Conservation (phyloP, 2,797 vertebrate species). For the Melanotaenia nigrans region DNA sequence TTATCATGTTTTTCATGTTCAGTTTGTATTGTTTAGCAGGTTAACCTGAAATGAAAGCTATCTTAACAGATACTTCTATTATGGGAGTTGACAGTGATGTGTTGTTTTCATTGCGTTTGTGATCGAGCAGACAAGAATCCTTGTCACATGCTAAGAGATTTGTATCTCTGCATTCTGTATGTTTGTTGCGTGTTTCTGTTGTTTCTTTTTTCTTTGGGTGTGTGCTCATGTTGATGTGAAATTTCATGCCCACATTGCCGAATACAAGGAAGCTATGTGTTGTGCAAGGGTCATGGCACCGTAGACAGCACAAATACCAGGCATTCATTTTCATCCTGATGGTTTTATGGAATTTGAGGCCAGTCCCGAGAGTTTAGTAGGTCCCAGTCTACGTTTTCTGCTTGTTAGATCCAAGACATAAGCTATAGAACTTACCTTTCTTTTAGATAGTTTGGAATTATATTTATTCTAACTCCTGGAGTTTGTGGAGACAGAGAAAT, state of each 20-base stretch:
- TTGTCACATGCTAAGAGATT: constrained; percentile 21
- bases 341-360: constrained; percentile 15
- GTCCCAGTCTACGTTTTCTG: neutral
- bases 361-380: neutral
- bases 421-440: neutral
- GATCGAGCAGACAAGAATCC: constrained; percentile 12
- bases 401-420: neutral
- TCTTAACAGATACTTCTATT: neutral
- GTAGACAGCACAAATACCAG: constrained; percentile 12
- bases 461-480: neutral
- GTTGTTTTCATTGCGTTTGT: constrained; percentile 26
- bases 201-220: constrained; percentile 1
- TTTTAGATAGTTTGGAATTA: neutral
- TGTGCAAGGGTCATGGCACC: constrained; percentile 12
- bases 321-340: constrained; percentile 1
- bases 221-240: constrained; percentile 21
- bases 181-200: constrained; percentile 1
- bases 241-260: neutral
- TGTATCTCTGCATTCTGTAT: neutral
- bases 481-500: neutral
- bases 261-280: constrained; percentile 18
- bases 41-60: neutral
- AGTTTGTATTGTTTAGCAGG: neutral
- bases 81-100: neutral
- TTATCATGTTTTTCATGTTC: neutral